phyloP scores from a whole-genome alignment of 1,140 invertebrate genomes.

The Helicorthomorpha holstii region DNA sequence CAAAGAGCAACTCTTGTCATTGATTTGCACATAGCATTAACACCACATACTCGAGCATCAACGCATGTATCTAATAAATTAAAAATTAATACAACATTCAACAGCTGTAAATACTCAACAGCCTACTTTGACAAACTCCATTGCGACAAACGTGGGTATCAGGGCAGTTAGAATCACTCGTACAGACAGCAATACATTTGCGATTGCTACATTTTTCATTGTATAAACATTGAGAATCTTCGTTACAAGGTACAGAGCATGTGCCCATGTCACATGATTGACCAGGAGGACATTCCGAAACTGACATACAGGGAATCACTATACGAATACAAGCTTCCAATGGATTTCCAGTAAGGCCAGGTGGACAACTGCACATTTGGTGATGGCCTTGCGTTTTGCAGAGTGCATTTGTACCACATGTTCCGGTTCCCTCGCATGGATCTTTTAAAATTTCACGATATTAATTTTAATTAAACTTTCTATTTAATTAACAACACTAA shows the following conservation, averaged over 20 bases:
- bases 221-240: conserved; percentile 53
- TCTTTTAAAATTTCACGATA: conserved; percentile 23
- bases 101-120: neutral
- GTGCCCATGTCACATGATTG: conserved; percentile 51
- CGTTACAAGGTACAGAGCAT: neutral
- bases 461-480: neutral
- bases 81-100: neutral
- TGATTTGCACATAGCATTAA: conserved; percentile 63
- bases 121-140: conserved; percentile 50
- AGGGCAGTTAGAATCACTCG: conserved; percentile 60
- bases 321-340: conserved; percentile 48
- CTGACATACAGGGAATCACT: conserved; percentile 37
- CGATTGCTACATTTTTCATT: conserved; percentile 64
- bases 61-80: conserved; percentile 51
- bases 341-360: conserved; percentile 53
- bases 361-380: conserved; percentile 52
- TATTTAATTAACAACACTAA: conserved; percentile 5
- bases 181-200: conserved; percentile 66
- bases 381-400: conserved; percentile 49
- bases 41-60: conserved; percentile 46
- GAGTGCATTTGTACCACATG: conserved; percentile 65
- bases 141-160: conserved; percentile 68
- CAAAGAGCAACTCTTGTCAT: conserved; percentile 67
- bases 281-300: conserved; percentile 44
- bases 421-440: conserved; percentile 49